phyloP scores from a whole-genome alignment of 2,797 vertebrate species.

The Glossophaga mutica region DNA sequence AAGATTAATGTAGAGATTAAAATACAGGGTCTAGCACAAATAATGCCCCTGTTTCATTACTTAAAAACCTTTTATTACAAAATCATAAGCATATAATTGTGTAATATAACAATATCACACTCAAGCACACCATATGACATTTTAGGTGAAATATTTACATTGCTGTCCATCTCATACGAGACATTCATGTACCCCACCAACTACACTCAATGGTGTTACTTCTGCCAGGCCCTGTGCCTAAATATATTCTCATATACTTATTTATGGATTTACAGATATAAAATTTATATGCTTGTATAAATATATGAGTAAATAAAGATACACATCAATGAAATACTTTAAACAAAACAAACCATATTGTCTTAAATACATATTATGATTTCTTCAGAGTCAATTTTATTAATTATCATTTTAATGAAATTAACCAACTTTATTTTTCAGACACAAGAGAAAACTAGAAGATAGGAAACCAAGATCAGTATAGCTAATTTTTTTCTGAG shows the following conservation, averaged over 20 bases:
- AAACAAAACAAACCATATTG: not conserved
- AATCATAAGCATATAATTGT: too few relatives aligned
- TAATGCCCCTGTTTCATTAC: too few relatives aligned
- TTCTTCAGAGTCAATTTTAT: constrained; percentile 7
- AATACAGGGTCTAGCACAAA: not conserved
- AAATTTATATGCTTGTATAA: not conserved
- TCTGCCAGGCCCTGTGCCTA: not conserved
- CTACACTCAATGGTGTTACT: too few relatives aligned
- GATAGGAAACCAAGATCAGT: not conserved
- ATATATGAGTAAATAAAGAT: not conserved
- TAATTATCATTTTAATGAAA: not conserved
- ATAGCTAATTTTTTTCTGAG: not conserved
- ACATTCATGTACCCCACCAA: too few relatives aligned
- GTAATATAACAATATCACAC: too few relatives aligned
- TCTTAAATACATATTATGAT: not conserved
- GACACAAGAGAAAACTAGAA: not conserved
- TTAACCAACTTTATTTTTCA: not conserved
- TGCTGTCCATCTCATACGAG: too few relatives aligned
- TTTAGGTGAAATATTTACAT: too few relatives aligned
- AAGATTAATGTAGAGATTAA: not conserved
- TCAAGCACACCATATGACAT: too few relatives aligned
- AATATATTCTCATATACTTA: not conserved
- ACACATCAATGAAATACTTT: not conserved
- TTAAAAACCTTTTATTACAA: too few relatives aligned
- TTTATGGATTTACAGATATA: not conserved